phyloP scores from a whole-genome alignment of 2,113 vertebrate genomes.

The Halichoeres trimaculatus region DNA sequence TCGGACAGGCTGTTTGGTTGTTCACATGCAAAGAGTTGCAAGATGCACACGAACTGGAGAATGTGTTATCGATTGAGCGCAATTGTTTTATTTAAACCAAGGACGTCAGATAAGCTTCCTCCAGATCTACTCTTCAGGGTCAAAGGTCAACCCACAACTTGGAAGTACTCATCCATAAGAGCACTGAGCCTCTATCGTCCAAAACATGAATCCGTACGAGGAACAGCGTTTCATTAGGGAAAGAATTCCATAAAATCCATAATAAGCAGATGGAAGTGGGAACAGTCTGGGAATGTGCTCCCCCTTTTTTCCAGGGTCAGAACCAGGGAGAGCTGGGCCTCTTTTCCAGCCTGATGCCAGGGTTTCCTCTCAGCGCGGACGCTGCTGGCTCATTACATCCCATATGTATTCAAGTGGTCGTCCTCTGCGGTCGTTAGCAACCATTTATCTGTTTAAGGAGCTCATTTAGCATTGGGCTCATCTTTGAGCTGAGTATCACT shows the following conservation, averaged over 20 bases:
- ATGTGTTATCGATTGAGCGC: slow-evolving; percentile 17
- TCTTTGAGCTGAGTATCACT: slow-evolving; percentile 13
- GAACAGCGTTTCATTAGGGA: slow-evolving; percentile 71
- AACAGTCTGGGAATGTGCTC: slow-evolving; percentile 78
- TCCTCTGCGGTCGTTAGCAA: background rate
- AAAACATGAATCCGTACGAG: slow-evolving; percentile 56
- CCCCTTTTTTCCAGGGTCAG: slow-evolving; percentile 53
- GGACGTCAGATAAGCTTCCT: background rate
- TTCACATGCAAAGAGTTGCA: slow-evolving; percentile 14
- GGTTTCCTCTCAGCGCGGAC: slow-evolving; percentile 36
- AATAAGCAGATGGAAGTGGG: slow-evolving; percentile 76
- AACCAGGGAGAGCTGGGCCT: slow-evolving; percentile 59
- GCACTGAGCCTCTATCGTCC: slow-evolving; percentile 9
- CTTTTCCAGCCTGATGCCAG: slow-evolving; percentile 65
- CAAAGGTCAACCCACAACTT: slow-evolving; percentile 36
- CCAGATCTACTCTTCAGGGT: slow-evolving; percentile 5
- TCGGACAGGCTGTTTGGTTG: slow-evolving; percentile 40
- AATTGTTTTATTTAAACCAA: slow-evolving; percentile 10
- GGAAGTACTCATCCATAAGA: background rate
- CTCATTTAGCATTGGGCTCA: background rate
- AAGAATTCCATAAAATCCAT: slow-evolving; percentile 78
- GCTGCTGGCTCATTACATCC: slow-evolving; percentile 18
- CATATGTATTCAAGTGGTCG: slow-evolving; percentile 1
- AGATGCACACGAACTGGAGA: background rate
- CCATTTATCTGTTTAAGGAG: slow-evolving; percentile 6